These are phyloP conservation scores for Endotricha flammealis DNA, from an alignment of 2,888 invertebrate genomes.

Conservation along the genomic window DNA sequence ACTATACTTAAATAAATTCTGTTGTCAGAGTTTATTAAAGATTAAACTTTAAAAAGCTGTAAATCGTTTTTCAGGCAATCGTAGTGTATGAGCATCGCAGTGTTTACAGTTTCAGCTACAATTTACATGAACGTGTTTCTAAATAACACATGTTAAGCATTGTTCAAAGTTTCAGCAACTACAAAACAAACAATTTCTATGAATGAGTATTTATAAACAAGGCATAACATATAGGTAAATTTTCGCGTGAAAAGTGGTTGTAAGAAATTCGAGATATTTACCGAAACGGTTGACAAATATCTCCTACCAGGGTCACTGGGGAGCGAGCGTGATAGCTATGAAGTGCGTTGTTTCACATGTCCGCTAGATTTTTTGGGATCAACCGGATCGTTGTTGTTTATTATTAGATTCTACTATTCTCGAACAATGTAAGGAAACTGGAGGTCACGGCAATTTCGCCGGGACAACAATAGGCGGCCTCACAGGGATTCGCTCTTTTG, in stretches of 20 bases:
- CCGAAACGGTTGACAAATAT: constrained; percentile 8
- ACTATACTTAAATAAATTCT: too few species aligned
- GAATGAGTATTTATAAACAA: too few species aligned
- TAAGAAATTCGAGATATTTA: neutral
- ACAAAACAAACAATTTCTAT: too few species aligned
- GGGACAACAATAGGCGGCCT: constrained; percentile 35
- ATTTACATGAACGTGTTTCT: too few species aligned
- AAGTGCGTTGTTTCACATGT: constrained; percentile 3
- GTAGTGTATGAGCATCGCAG: too few species aligned
- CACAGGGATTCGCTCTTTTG: constrained; percentile 29
- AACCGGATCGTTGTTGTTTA: constrained; percentile 16
- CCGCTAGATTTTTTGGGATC: constrained; percentile 11
- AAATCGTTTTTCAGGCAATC: too few species aligned
- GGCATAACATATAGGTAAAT: neutral
- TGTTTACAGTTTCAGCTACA: too few species aligned
- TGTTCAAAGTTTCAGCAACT: too few species aligned
- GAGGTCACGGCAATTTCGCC: constrained; percentile 30
- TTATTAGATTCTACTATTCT: constrained; percentile 29
- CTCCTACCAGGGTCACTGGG: constrained; percentile 1
- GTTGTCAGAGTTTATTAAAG: too few species aligned
- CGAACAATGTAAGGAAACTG: constrained; percentile 33
- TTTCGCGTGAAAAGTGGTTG: constrained; percentile 6
- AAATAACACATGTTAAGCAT: too few species aligned
- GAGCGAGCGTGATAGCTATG: constrained; percentile 1
- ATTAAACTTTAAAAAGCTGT: too few species aligned